Conservation (phyloP, 2,113 vertebrate species). For the Phoxinus phoxinus region DNA sequence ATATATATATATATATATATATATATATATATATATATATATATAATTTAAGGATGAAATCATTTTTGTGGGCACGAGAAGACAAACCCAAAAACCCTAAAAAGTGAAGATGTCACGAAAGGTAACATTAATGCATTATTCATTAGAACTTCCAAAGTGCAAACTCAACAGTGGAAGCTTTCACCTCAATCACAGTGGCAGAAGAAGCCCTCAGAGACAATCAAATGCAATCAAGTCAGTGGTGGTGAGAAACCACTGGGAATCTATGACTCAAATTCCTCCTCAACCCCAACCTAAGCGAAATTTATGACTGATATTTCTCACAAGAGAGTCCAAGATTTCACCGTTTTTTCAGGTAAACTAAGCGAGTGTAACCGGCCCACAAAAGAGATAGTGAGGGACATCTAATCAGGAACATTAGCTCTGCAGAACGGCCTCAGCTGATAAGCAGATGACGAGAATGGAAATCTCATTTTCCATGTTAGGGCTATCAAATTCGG, state of each 20-base stretch:
- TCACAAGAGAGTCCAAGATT: neutral
- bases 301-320: conserved; percentile 15
- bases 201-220: conserved; percentile 18
- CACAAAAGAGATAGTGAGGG: conserved; percentile 14
- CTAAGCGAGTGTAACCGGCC: neutral
- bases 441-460: conserved; percentile 41
- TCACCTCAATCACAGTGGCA: conserved; percentile 33
- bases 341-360: neutral
- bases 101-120: neutral
- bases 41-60: neutral
- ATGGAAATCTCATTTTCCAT: conserved; percentile 31
- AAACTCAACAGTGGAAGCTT: neutral
- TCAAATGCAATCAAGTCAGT: conserved; percentile 25
- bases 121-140: neutral
- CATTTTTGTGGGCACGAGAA: neutral
- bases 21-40: too few species aligned
- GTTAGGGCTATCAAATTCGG: conserved; percentile 46
- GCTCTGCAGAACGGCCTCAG: conserved; percentile 18
- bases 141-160: too few species aligned
- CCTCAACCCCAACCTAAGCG: neutral
- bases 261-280: conserved; percentile 26
- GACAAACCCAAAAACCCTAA: neutral
- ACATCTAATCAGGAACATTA: conserved; percentile 53
- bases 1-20: too few species aligned
- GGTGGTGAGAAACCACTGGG: neutral